Base-by-base conservation (phyloP, 1,140 invertebrate species). In the Bradynema listronoti region DNA sequence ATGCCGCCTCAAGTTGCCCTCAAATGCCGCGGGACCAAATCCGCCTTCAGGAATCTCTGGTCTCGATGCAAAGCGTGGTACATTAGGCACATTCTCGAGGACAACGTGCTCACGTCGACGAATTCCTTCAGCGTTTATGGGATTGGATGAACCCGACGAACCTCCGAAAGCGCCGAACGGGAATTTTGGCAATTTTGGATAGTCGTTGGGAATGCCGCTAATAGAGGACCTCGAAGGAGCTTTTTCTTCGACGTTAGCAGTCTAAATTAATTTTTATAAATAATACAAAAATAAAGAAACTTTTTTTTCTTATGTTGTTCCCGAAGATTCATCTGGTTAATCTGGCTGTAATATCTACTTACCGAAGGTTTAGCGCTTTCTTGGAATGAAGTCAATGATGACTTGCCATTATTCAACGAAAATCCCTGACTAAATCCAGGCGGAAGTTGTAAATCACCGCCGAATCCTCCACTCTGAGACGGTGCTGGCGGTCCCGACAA, bases 361-460 rank as follows among this genome's bases (percentile, higher is more conserved):
- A 77, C 70, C 27, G 50, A 29, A 6, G 64, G 33, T 22, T 66
- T 60, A 24, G 56, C 54, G 41, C 65, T 65, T 39, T 72, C 36
- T 32, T 65, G 55, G 16, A 75, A 73, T 7, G 65, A 66, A 34
- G 54, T 43, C 30, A 63, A 64, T 3, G 57, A 16, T n/a, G 46
- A 45, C 51, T 64, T 61, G 47, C 58, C 72, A 16, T 76, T 68
- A 19, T 58, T 49, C 22, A 77, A 49, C 24, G 74, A 78, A 47
- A 77, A 77, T 24, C 74, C 74, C 46, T 73, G 73, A n/a, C 63
- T 65, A 47, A 77, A 77, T 4, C 75, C 75, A 36, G 75, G 70
- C 32, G 74, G 74, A 22, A 75, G 50, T 51, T 75, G 66, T n/a
- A 66, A 39, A 22, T 75, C 61, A 5, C 36, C 41, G 24, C 50